A percentile compares a stretch with the other conserved stretches of the same genome.
Conservation (phyloP, 2,797 vertebrate species). For the Gymnopithys bicolor region DNA sequence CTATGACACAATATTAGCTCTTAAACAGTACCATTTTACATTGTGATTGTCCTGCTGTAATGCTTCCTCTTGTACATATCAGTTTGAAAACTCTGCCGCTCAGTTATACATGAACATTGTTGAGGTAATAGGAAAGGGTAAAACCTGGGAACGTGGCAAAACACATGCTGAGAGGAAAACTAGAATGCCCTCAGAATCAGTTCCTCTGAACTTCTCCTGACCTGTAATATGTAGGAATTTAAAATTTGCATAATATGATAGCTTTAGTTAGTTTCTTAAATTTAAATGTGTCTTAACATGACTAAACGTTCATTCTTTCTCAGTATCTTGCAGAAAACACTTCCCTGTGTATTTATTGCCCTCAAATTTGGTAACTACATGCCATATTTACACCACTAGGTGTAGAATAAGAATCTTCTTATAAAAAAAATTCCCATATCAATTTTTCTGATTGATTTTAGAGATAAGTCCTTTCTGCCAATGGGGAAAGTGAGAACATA, state of each 20-base stretch:
- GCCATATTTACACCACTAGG: neutral
- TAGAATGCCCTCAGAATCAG: neutral
- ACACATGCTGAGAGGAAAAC: neutral
- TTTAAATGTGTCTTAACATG: neutral
- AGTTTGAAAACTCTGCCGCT: neutral
- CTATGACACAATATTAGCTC: neutral
- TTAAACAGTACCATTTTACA: fast-evolving
- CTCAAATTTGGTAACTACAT: neutral
- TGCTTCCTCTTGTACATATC: neutral
- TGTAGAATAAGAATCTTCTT: neutral
- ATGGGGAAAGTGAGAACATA: neutral
- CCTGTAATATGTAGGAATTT: neutral
- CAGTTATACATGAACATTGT: neutral
- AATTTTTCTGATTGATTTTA: neutral
- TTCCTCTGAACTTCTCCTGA: neutral
- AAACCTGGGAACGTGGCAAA: neutral
- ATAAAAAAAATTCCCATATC: neutral
- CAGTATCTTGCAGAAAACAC: neutral
- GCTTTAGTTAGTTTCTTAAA: neutral
- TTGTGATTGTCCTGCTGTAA: neutral
- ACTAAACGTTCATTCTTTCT: neutral
- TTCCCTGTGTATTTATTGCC: neutral
- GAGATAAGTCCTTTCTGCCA: neutral
- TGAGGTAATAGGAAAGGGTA: neutral
- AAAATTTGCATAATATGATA: neutral